Base-by-base conservation (phyloP, 92 coral and sea anemone genomes). In the Metridium senile region DNA sequence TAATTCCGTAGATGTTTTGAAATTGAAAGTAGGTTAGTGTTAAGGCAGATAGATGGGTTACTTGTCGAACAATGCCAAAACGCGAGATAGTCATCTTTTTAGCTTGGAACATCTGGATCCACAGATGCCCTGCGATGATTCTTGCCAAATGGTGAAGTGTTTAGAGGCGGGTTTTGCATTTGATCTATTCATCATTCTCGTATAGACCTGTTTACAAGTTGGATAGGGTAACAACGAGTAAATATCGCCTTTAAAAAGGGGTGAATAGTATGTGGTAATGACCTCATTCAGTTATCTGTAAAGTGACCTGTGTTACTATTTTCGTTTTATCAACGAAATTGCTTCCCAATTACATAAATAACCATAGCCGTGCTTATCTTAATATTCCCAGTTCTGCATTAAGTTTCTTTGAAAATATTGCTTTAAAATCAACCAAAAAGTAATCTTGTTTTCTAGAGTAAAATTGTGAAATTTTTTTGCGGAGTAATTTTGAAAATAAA, bases 91-190 rank as follows among this genome's bases (percentile, higher is more conserved):
- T 54, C 23, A 33, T 70, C 59, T 27, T 56, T n/a, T 73, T 63
- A 46, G 67, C 68, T 28, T 9, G 21, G 66, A 77, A 77, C 82
- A 77, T 77, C 82, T 77, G 82, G 82, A 33, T 19, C 2, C 62
- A 53, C 82, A 77, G 82, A 77, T 77, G 82, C 74, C 53, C 18
- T 18, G 51, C 31, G 66, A 66, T 77, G 82, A 32, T 13, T 67
- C 65, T 66, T 32, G 49, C 65, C 82, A 77, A 77, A 77, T 77
- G 82, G 66, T 45, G 25, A 26, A 33, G 27, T 57, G 29, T 58
- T 73, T 53, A 73, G 39, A 33, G 34, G 46, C 56, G 57, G 33
- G 7, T 73, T 73, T 25, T 20, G 26, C 19, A 26, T 33, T 53
- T 70, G 69, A 18, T 73, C 27, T 33, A 46, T 58, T 33, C 9